Percentiles rank a stretch among this genome's conserved stretches.
These are phyloP conservation scores for Eurytoma californica DNA, from an alignment of 2,888 invertebrate species.

Conservation along the genomic window DNA sequence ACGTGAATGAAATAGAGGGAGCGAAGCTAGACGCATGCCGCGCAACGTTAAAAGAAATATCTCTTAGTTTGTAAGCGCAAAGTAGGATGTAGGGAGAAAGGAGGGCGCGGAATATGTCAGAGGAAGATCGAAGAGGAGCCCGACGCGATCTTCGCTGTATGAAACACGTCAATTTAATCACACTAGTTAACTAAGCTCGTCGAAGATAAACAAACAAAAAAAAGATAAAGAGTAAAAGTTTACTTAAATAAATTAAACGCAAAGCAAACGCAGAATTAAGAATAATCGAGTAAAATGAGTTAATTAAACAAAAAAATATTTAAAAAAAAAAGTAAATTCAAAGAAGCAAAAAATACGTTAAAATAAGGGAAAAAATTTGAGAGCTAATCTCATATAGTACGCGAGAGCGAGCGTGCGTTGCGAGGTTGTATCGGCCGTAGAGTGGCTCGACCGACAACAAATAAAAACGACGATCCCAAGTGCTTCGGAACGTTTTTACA, in stretches of 20 bases:
- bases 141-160: slow-evolving; percentile 63
- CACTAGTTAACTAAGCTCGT: slow-evolving; percentile 69
- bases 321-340: slow-evolving; percentile 16
- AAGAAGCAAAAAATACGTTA: slow-evolving; percentile 10
- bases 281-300: slow-evolving; percentile 31
- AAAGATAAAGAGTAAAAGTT: slow-evolving; percentile 42
- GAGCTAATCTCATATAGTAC: background rate
- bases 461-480: slow-evolving; percentile 54
- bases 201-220: slow-evolving; percentile 56
- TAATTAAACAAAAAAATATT: slow-evolving; percentile 18
- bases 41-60: slow-evolving; percentile 29
- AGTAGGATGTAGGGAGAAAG: background rate
- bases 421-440: slow-evolving; percentile 12
- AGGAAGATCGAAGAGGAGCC: slow-evolving; percentile 44
- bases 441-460: slow-evolving; percentile 1
- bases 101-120: background rate
- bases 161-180: slow-evolving; percentile 75
- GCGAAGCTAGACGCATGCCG: slow-evolving; percentile 33
- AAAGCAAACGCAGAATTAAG: slow-evolving; percentile 21
- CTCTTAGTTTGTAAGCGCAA: slow-evolving; percentile 28
- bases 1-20: slow-evolving; percentile 20
- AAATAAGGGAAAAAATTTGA: slow-evolving; percentile 4
- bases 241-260: slow-evolving; percentile 21
- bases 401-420: slow-evolving; percentile 8
- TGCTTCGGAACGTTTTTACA: slow-evolving; percentile 57